Conservation (phyloP, 2,113 vertebrate genomes). For the Cephalopholis sonnerati region DNA sequence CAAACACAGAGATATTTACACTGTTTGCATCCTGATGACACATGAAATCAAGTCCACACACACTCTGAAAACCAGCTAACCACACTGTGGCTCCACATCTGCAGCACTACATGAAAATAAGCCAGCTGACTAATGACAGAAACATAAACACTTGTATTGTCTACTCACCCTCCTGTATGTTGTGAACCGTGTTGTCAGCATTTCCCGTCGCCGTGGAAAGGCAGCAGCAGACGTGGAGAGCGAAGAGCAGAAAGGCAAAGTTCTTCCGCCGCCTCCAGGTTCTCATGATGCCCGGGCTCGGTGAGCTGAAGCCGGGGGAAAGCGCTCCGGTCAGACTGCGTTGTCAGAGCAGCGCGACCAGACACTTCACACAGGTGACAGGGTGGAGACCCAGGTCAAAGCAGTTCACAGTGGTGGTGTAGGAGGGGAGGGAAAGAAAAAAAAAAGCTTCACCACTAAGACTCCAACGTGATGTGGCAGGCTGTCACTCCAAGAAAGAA, state of each 20-base stretch:
- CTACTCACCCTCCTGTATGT: conserved; percentile 56
- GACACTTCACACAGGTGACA: conserved; percentile 45
- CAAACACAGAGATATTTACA: neutral
- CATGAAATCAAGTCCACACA: neutral
- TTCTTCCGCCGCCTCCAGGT: conserved; percentile 74
- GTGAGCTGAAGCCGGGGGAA: conserved; percentile 32
- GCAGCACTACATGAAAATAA: conserved; percentile 5
- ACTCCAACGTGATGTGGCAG: conserved; percentile 51
- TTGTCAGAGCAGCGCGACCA: conserved; percentile 27
- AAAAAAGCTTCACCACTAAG: conserved; percentile 21
- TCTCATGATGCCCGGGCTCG: conserved; percentile 69
- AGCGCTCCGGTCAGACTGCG: conserved; percentile 35
- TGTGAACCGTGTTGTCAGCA: conserved; percentile 40
- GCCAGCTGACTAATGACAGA: neutral
- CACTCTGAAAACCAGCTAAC: conserved; percentile 8
- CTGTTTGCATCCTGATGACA: neutral
- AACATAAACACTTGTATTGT: neutral
- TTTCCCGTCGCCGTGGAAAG: conserved; percentile 41
- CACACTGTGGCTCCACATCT: conserved; percentile 2
- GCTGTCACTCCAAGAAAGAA: conserved; percentile 57
- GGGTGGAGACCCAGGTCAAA: conserved; percentile 20
- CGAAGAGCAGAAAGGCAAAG: conserved; percentile 69
- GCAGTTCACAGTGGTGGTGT: conserved; percentile 3
- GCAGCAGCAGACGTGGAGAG: conserved; percentile 65
- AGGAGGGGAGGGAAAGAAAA: too few species aligned